Evolutionary conservation across 1,140 invertebrate species (phyloP), one percentile per base, ranked within the genome.

Genomic region (Drosophila neocordata): DNA sequence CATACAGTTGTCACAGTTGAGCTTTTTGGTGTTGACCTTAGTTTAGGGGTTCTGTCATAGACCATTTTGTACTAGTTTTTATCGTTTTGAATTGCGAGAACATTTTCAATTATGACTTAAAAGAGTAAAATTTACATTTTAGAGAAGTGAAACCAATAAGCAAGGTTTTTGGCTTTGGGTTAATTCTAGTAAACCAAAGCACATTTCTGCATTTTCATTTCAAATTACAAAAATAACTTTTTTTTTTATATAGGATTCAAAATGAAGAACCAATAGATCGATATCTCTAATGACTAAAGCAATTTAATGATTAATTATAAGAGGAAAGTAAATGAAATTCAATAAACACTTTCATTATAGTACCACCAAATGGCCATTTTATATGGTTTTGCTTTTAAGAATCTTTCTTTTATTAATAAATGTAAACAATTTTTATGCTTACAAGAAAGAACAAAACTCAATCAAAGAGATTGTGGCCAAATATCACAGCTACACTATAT

Each of bases 21-120:
- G 7, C 48, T 66, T 48, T 81, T 77, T 74, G 58, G 52, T 72
- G 75, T 69, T 83, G 79, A 83, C 75, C 79, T 72, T 76, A 72
- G 65, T 64, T 65, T n/a, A n/a, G n/a, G n/a, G 34, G 64, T 48
- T 71, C 27, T 41, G 35, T 64, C 51, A 58, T 68, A 65, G 61
- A 34, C 60, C 51, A 44, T 53, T 55, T 79, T 63, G 59, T 60
- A 75, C 83, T 73, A 73, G 22, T 24, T 24, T 24, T 24, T n/a
- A n/a, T 2, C 22, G 22, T 4, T 24, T 24, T n/a, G n/a, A n/a
- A n/a, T n/a, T n/a, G n/a, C n/a, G n/a, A 55, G 44, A 73, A 83
- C 67, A 72, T 83, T 84, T 85, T 53, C 75, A 83, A 83, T 83
- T 83, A 83, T 79, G 69, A 65, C 78, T 75, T 72, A 76, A 67